phyloP scores from a whole-genome alignment of 64 coral and sea anemone species.

The Stichodactyla helianthus region DNA sequence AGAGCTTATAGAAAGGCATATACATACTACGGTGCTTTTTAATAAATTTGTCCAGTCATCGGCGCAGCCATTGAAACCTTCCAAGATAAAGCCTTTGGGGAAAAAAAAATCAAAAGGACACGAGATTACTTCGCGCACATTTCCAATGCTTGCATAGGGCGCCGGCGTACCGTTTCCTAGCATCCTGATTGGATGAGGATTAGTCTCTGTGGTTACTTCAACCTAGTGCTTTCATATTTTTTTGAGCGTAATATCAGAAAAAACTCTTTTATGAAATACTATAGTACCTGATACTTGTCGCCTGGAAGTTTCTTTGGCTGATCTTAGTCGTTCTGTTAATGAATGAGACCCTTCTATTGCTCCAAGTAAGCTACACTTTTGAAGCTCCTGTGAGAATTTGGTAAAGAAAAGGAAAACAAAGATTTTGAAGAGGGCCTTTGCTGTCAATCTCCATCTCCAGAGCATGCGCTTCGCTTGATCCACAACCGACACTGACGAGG shows the following conservation, averaged over 20 bases:
- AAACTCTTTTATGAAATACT: background rate
- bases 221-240: no score
- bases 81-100: slow-evolving; percentile 58
- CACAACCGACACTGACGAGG: no score
- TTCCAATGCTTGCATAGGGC: no score
- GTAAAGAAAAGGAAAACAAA: background rate
- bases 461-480: no score
- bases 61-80: slow-evolving; percentile 34
- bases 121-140: background rate
- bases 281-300: slow-evolving; percentile 42
- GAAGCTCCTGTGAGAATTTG: background rate
- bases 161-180: no score
- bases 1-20: background rate
- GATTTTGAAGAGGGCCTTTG: no score
- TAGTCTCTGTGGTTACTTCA: no score
- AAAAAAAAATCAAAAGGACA: background rate
- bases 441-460: no score
- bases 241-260: background rate
- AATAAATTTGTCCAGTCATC: slow-evolving; percentile 52
- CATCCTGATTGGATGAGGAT: no score
- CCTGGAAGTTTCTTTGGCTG: slow-evolving; percentile 56
- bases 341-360: slow-evolving; percentile 73
- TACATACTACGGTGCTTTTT: slow-evolving; percentile 43
- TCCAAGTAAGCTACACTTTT: slow-evolving; percentile 49
- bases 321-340: slow-evolving; percentile 59